Conservation (phyloP, 2,113 vertebrate species). For the Erythrolamprus reginae region DNA sequence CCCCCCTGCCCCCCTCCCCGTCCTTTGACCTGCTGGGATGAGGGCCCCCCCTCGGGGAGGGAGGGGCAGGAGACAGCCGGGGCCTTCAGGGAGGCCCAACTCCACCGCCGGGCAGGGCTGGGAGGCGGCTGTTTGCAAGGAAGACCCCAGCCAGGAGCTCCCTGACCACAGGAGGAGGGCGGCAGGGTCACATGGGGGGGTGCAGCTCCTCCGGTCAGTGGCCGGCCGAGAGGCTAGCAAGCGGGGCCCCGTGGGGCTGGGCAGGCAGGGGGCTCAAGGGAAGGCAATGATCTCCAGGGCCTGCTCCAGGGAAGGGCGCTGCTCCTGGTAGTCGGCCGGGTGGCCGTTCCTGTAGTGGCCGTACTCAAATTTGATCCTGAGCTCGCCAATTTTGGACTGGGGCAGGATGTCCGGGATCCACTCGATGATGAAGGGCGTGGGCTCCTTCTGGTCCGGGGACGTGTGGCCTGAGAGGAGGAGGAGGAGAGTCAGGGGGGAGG, state of each 20-base stretch:
- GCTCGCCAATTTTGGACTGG: constrained; percentile 78
- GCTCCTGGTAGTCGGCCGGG: constrained; percentile 50
- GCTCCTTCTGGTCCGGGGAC: constrained; percentile 76
- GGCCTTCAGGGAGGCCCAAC: no score
- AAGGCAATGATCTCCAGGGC: constrained; percentile 67
- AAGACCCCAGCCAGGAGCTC: background rate
- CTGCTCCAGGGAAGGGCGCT: constrained; percentile 48
- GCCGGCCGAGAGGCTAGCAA: constrained; percentile 2
- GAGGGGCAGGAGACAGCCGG: background rate
- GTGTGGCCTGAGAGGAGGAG: constrained; percentile 64
- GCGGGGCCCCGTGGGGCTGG: constrained; percentile 43
- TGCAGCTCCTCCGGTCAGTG: background rate
- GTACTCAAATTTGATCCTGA: constrained; percentile 83
- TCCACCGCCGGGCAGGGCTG: constrained; percentile 18
- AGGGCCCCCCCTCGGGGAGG: background rate
- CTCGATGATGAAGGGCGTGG: constrained; percentile 82
- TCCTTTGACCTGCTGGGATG: background rate
- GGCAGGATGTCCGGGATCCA: constrained; percentile 89
- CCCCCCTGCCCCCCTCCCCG: background rate
- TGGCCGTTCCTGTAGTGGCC: constrained; percentile 81
- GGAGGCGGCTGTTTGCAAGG: constrained; percentile 9
- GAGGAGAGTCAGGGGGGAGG: no score
- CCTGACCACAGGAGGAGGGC: background rate
- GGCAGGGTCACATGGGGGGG: background rate
- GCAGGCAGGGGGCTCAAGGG: constrained; percentile 45